Conservation (phyloP, 2,797 vertebrate species). For the Nyctalus aviator region DNA sequence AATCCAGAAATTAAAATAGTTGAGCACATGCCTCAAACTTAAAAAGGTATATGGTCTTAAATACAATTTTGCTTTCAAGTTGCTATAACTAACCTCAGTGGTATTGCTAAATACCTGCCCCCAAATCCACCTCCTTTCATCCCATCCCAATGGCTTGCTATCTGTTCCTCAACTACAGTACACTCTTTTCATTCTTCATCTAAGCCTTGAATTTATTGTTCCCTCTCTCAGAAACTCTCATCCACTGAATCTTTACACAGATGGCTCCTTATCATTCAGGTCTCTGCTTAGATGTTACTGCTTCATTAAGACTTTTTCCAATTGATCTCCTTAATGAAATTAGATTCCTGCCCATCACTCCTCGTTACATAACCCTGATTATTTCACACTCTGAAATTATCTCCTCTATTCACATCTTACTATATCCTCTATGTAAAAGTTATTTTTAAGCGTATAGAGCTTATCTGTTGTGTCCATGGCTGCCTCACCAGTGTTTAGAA, state of each 20-base stretch:
- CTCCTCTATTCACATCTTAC: slow-evolving; percentile 13
- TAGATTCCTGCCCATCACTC: neutral
- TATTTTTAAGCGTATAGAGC: neutral
- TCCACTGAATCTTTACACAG: neutral
- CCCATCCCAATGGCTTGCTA: neutral
- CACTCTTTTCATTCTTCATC: neutral
- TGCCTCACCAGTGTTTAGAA: neutral
- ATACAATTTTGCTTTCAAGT: slow-evolving; percentile 41
- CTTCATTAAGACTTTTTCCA: neutral
- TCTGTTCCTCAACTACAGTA: neutral
- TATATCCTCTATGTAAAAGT: neutral
- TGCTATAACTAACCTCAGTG: slow-evolving; percentile 31
- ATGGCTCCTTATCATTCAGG: neutral
- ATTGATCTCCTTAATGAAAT: slow-evolving; percentile 39
- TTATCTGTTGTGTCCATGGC: neutral
- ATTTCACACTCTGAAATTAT: slow-evolving; percentile 51
- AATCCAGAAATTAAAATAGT: slow-evolving; percentile 45
- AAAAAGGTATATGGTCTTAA: slow-evolving; percentile 16
- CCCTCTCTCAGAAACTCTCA: neutral
- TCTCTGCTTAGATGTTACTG: neutral
- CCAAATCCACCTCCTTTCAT: neutral
- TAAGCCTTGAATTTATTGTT: neutral
- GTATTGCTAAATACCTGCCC: neutral
- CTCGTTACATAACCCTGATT: neutral
- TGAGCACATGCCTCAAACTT: slow-evolving; percentile 20